These are phyloP conservation scores for Drosophila paulistorum DNA, from an alignment of 1,140 invertebrate genomes.

Conservation along the genomic window DNA sequence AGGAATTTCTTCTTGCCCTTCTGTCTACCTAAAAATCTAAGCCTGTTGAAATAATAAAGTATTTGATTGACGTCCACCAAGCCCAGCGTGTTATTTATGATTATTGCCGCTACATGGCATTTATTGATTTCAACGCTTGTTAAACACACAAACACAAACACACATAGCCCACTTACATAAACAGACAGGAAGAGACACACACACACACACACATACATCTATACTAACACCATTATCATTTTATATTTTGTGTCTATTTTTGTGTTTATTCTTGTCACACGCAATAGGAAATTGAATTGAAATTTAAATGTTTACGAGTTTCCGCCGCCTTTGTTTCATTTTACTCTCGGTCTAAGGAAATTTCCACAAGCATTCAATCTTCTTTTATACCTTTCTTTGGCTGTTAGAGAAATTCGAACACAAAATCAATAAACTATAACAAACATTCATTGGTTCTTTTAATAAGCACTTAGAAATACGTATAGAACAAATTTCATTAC, in stretches of 20 bases:
- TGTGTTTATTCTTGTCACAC: slow-evolving; percentile 43
- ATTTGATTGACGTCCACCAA: slow-evolving; percentile 56
- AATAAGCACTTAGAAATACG: too few species aligned
- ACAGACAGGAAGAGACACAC: neutral
- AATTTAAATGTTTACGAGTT: slow-evolving; percentile 14
- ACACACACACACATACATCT: slow-evolving; percentile 15
- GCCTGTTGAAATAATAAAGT: slow-evolving; percentile 66
- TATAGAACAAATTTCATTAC: too few species aligned
- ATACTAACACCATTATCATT: slow-evolving; percentile 6
- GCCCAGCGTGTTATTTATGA: slow-evolving; percentile 65
- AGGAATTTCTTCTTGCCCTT: neutral
- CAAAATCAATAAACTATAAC: neutral
- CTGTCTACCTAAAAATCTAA: slow-evolving; percentile 12
- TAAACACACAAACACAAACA: neutral
- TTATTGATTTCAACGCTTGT: slow-evolving; percentile 51
- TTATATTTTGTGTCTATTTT: slow-evolving; percentile 35
- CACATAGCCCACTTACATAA: neutral
- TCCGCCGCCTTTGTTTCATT: slow-evolving; percentile 1
- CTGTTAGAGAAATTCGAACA: neutral
- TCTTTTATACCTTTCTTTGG: neutral
- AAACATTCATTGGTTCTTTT: neutral
- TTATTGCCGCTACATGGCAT: slow-evolving; percentile 57
- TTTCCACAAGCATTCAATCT: neutral
- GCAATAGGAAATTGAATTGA: slow-evolving; percentile 19
- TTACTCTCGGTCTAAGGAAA: neutral